phyloP scores from a whole-genome alignment of 2,113 vertebrate species.

The Gymnogyps californianus region DNA sequence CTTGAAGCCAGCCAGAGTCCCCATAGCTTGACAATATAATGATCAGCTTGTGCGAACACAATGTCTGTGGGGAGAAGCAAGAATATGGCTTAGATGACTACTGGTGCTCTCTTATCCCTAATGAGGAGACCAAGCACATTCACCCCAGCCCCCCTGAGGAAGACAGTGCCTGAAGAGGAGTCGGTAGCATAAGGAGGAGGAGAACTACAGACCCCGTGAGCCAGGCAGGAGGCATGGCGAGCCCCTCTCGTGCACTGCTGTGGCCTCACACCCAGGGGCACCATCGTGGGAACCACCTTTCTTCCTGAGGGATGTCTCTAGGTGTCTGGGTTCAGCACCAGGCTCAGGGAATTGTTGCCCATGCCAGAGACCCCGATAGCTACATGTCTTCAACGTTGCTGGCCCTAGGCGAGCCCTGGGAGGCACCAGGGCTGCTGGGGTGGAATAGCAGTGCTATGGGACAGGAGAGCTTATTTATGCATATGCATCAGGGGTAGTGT shows the following conservation, averaged over 20 bases:
- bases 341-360: background rate
- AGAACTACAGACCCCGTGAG: background rate
- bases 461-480: background rate
- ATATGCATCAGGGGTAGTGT: background rate
- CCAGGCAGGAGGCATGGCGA: background rate
- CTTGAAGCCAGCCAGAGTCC: slow-evolving; percentile 18
- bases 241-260: background rate
- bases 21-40: background rate
- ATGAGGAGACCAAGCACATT: background rate
- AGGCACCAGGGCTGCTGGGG: background rate
- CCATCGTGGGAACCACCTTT: background rate
- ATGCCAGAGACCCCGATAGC: background rate
- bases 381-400: background rate
- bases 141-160: background rate
- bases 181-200: background rate
- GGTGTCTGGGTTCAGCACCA: background rate
- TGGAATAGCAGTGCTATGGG: background rate
- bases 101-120: background rate
- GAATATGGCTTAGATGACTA: background rate
- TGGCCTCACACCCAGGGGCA: background rate
- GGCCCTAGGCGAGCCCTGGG: background rate
- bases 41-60: background rate
- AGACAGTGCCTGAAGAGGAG: background rate
- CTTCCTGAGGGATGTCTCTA: background rate
- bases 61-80: background rate